Percentiles rank a stretch among this genome's conserved stretches.
These are phyloP conservation scores for Hypselothyrea guttata DNA, from an alignment of 2,888 invertebrate species.

Conservation along the genomic window DNA sequence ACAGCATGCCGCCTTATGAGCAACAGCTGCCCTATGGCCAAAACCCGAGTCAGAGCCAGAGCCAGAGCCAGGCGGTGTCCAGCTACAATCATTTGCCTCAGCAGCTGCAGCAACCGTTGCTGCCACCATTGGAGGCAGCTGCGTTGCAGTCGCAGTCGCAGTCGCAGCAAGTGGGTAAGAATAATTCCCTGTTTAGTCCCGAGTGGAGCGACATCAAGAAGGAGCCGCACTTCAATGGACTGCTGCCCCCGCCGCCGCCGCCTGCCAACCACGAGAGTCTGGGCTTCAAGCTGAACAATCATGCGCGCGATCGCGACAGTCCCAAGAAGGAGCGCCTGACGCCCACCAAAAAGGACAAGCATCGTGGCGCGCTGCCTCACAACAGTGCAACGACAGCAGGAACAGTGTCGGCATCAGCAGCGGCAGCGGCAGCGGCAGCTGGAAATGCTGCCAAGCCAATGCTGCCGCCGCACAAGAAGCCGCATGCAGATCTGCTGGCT, in stretches of 20 bases:
- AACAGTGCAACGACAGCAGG: constrained; percentile 13
- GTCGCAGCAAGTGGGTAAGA: constrained; percentile 41
- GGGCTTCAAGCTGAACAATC: constrained; percentile 62
- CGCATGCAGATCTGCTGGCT: constrained; percentile 50
- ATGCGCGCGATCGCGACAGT: constrained; percentile 74
- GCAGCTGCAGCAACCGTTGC: constrained; percentile 41
- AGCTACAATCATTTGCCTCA: constrained; percentile 62
- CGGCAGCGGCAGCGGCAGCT: constrained; percentile 19
- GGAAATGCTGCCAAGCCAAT: constrained; percentile 51
- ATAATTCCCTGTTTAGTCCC: constrained; percentile 81
- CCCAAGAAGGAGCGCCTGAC: constrained; percentile 80
- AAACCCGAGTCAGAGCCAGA: constrained; percentile 56
- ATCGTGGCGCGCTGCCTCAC: constrained; percentile 54
- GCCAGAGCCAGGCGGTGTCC: constrained; percentile 52
- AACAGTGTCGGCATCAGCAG: neutral
- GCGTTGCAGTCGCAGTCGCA: constrained; percentile 20
- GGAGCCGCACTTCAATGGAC: constrained; percentile 59
- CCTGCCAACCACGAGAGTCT: constrained; percentile 48
- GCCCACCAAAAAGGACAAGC: constrained; percentile 81
- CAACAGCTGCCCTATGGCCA: constrained; percentile 66
- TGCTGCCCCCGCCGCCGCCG: constrained; percentile 63
- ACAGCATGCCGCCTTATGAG: constrained; percentile 60
- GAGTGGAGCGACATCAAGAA: constrained; percentile 80
- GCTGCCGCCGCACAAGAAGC: constrained; percentile 64
- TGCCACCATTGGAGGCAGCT: constrained; percentile 46